Evolutionary conservation across 1,140 invertebrate species (phyloP), one percentile per base, ranked within the genome.

Genomic region (Drosophila parabipectinata): DNA sequence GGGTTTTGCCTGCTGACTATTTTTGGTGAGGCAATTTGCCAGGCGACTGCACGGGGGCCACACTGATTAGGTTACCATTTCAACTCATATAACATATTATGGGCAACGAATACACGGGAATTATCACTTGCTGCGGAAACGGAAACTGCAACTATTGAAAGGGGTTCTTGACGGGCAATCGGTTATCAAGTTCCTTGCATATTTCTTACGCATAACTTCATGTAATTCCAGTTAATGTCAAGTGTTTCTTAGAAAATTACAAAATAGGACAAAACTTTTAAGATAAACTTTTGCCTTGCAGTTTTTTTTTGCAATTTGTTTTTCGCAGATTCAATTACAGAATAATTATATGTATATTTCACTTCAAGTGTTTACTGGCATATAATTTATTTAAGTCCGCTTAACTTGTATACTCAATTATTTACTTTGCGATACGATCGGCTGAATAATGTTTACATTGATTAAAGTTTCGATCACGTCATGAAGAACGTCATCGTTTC

Each of bases 51-150:
- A 37, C 67, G 64, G 53, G 24, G 24, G 39, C 67, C 45, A 32
- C 64, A 47, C 32, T 67, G 67, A 71, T 71, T 69, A 71, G 67
- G 67, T 71, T 71, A 71, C 67, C 63, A 56, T 50, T 41, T 66
- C 57, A 41, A 32, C 53, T 50, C 39, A 69, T 39, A 56, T 68
- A 28, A 6, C 5, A 28, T 69, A 56, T 69, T 68, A 34, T 48
- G 24, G 47, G 15, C 34, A 67, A 37, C 15, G 18, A 24, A 54
- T 68, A 53, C 28, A 4, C 3, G 10, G 30, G 39, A 67, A 64
- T 21, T 39, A 4, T 2, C 26, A 24, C 24, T 37, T 39, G 2
- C 30, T 30, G 9, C 44, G 61, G 30, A 55, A 68, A 30, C 37
- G 64, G 14, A 68, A 56, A 68, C 62, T 28, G 2, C 6, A 37